Base-by-base conservation (phyloP, 2,113 vertebrate species). In the Lophotis ruficrista region DNA sequence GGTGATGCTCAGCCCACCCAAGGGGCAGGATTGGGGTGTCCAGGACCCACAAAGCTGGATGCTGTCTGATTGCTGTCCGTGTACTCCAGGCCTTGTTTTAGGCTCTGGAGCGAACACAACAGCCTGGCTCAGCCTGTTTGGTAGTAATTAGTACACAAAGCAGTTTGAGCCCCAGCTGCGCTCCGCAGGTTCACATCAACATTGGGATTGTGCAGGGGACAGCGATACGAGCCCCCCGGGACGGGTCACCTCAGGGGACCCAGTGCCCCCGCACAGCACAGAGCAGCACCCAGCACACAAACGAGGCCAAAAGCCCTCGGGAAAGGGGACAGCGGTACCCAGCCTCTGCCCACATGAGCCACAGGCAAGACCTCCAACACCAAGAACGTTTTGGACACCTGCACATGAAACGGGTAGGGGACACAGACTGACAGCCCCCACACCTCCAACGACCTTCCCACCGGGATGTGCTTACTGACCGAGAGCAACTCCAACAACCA, bases 261-360 rank as follows among this genome's bases (percentile, higher is more conserved):
- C 4, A 1, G 28, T 11, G 12, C 2, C n/a, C n/a, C 65, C 10
- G 51, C 68, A 24, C 15, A 14, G 58, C 60, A 15, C 56, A 14
- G 19, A 43, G 41, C 56, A 19, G 43, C 43, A 28, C 33, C 45
- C 57, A 27, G 28, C 37, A 41, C 58, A 53, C 43, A 38, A 27
- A 1, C 0, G 7, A 19, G 33, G 64, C 11, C 7, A n/a, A 45
- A 51, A 56, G 12, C 30, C 35, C 54, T 21, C 19, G 3, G 47
- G 12, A 13, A 24, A 18, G 45, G 47, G 16, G 41, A 24, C 31
- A 18, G 37, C 60, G 22, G 11, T 3, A 2, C n/a, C 58, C 73
- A 3, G 5, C 0, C 33, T n/a, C 54, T 10, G 18, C 6, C 61
- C 11, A 0, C 0, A 2, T 1, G 15, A n/a, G 21, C 38, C n/a